Percentiles rank a stretch among this genome's conserved stretches.
phyloP scores from a whole-genome alignment of 64 coral and sea anemone genomes.

The Astreopora myriophthalma region DNA sequence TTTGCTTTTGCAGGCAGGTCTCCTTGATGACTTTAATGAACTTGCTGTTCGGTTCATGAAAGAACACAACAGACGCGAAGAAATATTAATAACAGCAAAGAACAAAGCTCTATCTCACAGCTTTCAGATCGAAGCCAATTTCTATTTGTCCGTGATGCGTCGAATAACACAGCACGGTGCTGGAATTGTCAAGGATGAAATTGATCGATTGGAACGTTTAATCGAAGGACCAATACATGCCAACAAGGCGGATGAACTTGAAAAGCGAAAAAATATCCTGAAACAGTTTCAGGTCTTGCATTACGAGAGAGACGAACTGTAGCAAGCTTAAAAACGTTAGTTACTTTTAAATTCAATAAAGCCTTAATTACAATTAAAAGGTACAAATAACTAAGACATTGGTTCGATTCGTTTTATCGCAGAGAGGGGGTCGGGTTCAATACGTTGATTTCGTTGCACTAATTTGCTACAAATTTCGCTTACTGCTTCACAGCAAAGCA shows the following conservation, averaged over 20 bases:
- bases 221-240: constrained; percentile 81
- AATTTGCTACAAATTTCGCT: too few species aligned
- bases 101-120: constrained; percentile 43
- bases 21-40: constrained; percentile 80
- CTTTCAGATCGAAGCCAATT: constrained; percentile 61
- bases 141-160: constrained; percentile 82
- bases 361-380: too few species aligned
- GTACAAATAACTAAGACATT: too few species aligned
- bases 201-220: constrained; percentile 91
- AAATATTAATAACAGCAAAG: constrained; percentile 64
- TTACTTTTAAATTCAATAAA: not conserved
- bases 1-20: constrained; percentile 72
- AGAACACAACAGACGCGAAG: constrained; percentile 59
- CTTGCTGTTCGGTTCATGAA: constrained; percentile 86
- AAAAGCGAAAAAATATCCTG: constrained; percentile 92
- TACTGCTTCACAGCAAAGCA: too few species aligned
- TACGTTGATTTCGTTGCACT: too few species aligned
- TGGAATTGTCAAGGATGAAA: constrained; percentile 59
- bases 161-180: constrained; percentile 72
- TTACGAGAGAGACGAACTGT: constrained; percentile 96
- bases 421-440: too few species aligned
- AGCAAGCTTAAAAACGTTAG: not conserved
- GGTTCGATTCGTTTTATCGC: too few species aligned
- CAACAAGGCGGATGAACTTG: constrained; percentile 88
- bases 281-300: constrained; percentile 84